Percentiles rank a stretch among this genome's conserved stretches.
These are phyloP conservation scores for Sceloporus tristichus DNA, from an alignment of 2,113 vertebrate species.

Conservation along the genomic window DNA sequence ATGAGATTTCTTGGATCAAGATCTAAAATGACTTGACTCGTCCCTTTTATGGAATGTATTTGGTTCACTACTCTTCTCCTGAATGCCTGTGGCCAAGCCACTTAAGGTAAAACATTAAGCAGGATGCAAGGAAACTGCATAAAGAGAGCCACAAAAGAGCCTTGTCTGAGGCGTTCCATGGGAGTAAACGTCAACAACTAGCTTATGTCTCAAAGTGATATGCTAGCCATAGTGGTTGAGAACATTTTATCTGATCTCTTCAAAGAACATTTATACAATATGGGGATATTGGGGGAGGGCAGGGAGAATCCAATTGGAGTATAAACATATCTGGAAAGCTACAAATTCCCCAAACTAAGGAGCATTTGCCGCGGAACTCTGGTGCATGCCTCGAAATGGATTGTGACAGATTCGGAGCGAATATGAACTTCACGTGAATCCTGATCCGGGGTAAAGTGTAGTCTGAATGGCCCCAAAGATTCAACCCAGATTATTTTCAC, in stretches of 20 bases:
- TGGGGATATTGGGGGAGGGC: too few species aligned
- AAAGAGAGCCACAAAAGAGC: not conserved
- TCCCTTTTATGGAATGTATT: not conserved
- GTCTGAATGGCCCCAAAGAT: not conserved
- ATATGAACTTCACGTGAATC: too few species aligned
- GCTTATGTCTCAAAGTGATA: not conserved
- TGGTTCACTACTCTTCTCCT: constrained; percentile 15
- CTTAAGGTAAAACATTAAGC: not conserved
- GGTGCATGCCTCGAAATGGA: too few species aligned
- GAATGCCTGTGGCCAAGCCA: not conserved
- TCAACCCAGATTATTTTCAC: too few species aligned
- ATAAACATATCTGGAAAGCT: too few species aligned
- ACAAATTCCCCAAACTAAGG: too few species aligned
- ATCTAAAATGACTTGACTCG: not conserved
- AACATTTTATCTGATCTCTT: not conserved
- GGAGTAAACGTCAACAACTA: not conserved
- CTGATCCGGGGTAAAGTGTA: too few species aligned
- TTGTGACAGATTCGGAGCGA: too few species aligned
- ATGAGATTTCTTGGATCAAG: not conserved
- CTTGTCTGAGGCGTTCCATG: not conserved
- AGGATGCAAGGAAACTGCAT: not conserved
- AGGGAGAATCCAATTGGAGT: too few species aligned
- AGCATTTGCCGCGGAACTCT: too few species aligned
- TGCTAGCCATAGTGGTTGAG: not conserved
- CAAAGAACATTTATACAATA: not conserved